These are phyloP conservation scores for Trematomus bernacchii DNA, from an alignment of 2,797 vertebrate species.

Conservation along the genomic window DNA sequence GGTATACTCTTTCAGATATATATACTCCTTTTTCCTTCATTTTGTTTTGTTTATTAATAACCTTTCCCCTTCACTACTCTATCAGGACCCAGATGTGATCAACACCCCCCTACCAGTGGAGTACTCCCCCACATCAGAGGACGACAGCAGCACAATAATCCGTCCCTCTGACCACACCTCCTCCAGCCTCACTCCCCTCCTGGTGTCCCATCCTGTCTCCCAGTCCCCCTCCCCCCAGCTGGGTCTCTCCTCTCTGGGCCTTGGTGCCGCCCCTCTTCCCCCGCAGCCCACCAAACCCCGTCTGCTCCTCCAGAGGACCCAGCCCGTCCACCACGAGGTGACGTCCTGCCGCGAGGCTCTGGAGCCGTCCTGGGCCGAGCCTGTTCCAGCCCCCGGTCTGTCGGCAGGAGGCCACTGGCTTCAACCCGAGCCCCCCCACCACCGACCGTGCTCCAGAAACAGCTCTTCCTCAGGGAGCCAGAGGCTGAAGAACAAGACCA, in stretches of 20 bases:
- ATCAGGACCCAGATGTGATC: conserved; percentile 93
- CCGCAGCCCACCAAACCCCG: conserved; percentile 79
- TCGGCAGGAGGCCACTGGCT: conserved; percentile 74
- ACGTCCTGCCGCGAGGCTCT: conserved; percentile 80
- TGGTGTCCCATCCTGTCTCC: conserved; percentile 79
- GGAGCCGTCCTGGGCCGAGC: conserved; percentile 82
- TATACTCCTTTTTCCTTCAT: background rate
- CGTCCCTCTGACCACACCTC: conserved; percentile 83
- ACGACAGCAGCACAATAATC: conserved; percentile 82
- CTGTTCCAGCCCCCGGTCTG: conserved; percentile 64
- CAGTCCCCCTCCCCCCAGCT: conserved; percentile 76
- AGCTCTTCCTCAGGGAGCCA: conserved; percentile 83
- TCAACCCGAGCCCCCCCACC: conserved; percentile 77
- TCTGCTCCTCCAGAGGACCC: conserved; percentile 76
- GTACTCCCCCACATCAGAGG: conserved; percentile 84
- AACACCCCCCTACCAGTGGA: conserved; percentile 91
- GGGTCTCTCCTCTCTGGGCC: conserved; percentile 59
- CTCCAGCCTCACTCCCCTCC: conserved; percentile 84
- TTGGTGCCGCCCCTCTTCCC: conserved; percentile 44
- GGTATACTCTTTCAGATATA: conserved; percentile 74
- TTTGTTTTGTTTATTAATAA: background rate
- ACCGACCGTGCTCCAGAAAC: conserved; percentile 79
- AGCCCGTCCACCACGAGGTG: conserved; percentile 83
- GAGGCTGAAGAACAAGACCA: conserved; percentile 92
- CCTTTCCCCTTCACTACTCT: background rate